Base-by-base conservation (phyloP, 2,113 vertebrate species). In the Thunnus maccoyii region DNA sequence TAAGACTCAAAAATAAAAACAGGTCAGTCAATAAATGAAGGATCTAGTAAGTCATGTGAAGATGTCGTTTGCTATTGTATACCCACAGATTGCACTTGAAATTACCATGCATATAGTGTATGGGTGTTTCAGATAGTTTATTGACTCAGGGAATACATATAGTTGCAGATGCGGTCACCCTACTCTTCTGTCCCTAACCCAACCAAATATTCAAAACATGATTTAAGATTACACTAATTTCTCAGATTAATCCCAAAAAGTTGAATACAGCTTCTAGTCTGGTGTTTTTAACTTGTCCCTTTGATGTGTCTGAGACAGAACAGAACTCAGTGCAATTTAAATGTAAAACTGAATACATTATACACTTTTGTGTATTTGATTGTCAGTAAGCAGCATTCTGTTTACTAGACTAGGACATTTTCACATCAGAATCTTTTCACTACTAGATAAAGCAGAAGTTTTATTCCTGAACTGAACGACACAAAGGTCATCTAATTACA, bases 1-100 rank as follows among this genome's bases (percentile, higher is more conserved):
- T 99, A 55, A 82, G 66, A 51, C 36, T 14, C n/a, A 63, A 41
- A 18, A 52, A 14, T 50, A 11, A 41, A 30, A 9, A 41, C 36
- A 9, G 36, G 5, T 41, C 36, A 41, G 36, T 41, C 36, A 36
- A 11, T 32, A 2, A 32, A 32, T 58, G 22, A 7, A 30, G 30
- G 36, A 41, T 30, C 27, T 30, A 30, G 27, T 30, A 30, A 47
- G 32, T 36, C 13, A 22, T 18, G 9, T 54, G 16, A 17, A 22
- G 3, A 58, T 52, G 44, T 46, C 46, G 65, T 18, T 47, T 51
- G 2, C 17, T 54, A 30, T 14, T 16, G 30, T 2, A 9, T 41
- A 10, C 36, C 1, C 14, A 36, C 20, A 65, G 17, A 56, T 56
- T 65, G 1, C 25, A 63, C 10, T 4, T 30, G 27, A 30, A 27